Evolutionary conservation across 1,140 invertebrate genomes (phyloP).

Genomic region (Chrysopa pallens): DNA sequence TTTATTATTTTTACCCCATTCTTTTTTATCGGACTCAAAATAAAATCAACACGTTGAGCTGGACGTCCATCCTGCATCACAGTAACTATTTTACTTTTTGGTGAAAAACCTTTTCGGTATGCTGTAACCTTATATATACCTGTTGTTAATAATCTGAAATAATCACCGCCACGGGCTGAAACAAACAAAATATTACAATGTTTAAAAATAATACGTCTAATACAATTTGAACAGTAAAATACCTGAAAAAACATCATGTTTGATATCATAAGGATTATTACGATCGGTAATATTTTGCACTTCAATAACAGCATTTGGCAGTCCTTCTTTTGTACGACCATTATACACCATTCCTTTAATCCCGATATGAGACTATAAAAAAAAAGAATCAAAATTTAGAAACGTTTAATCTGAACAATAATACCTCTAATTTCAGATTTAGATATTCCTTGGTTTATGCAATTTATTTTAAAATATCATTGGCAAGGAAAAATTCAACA

Average conservation of each 20-base stretch:
- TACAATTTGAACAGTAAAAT: too few species aligned
- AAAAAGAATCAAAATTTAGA: slow-evolving; percentile 8
- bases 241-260: slow-evolving; percentile 70
- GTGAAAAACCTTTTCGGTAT: slow-evolving; percentile 34
- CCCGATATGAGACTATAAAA: slow-evolving; percentile 43
- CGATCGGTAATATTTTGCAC: slow-evolving; percentile 54
- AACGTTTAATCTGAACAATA: too few species aligned
- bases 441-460: too few species aligned
- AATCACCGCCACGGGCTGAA: slow-evolving; percentile 53
- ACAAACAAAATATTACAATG: slow-evolving; percentile 1
- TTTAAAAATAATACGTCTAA: too few species aligned
- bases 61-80: slow-evolving; percentile 26
- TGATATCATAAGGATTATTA: slow-evolving; percentile 36
- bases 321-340: slow-evolving; percentile 32
- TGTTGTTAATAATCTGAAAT: slow-evolving; percentile 56
- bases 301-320: slow-evolving; percentile 52
- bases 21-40: too few species aligned
- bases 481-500: too few species aligned
- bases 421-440: too few species aligned
- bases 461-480: too few species aligned
- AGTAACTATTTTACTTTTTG: slow-evolving; percentile 28
- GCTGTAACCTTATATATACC: slow-evolving; percentile 50
- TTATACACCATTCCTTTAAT: slow-evolving; percentile 50
- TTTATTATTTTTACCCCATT: too few species aligned
- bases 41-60: slow-evolving; percentile 34